These are phyloP conservation scores for Trigoniulus corallinus DNA, from an alignment of 1,140 invertebrate species.

Conservation along the genomic window DNA sequence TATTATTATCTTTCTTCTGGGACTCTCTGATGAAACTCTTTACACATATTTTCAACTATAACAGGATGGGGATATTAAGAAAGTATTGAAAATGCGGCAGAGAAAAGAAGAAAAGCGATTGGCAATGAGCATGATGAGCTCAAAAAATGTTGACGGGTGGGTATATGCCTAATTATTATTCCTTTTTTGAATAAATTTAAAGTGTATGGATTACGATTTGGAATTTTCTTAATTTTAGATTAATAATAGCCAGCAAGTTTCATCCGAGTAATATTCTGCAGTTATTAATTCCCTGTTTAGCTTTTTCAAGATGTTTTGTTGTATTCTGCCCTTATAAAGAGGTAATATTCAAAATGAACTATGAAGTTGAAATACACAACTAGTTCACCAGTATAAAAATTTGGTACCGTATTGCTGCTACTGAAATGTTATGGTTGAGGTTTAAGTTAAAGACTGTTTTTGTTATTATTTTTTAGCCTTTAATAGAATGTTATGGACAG, in stretches of 20 bases:
- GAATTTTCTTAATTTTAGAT: neutral
- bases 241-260: slow-evolving; percentile 36
- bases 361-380: too few species aligned
- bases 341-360: too few species aligned
- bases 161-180: neutral
- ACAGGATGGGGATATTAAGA: neutral
- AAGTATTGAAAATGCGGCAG: neutral
- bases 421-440: too few species aligned
- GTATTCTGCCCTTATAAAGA: slow-evolving; percentile 62
- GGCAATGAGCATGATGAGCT: slow-evolving; percentile 10
- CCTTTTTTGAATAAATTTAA: neutral
- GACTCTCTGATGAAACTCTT: too few species aligned
- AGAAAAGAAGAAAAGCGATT: slow-evolving; percentile 9
- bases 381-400: neutral
- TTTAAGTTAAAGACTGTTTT: slow-evolving; percentile 3
- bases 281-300: slow-evolving; percentile 53
- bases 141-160: slow-evolving; percentile 39
- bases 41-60: neutral
- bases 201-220: neutral
- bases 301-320: slow-evolving; percentile 60
- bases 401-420: too few species aligned
- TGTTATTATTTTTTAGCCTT: slow-evolving; percentile 29
- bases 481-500: slow-evolving; percentile 58
- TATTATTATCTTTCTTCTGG: too few species aligned
- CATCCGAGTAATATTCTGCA: slow-evolving; percentile 62